Conservation (phyloP, 2,113 vertebrate species). For the Archilochus colubris region DNA sequence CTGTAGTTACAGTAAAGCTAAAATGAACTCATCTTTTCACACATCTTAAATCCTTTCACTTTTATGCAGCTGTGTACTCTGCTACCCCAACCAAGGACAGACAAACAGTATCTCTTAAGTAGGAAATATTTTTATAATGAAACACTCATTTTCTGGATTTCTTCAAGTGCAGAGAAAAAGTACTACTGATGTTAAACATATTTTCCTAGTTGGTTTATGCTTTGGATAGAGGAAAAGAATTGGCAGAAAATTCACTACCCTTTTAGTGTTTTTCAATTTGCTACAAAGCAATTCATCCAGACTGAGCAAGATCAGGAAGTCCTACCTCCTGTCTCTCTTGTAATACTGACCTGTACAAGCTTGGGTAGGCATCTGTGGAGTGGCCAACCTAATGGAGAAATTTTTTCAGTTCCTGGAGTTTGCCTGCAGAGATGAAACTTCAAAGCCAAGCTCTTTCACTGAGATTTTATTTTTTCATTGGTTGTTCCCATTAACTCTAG, state of each 20-base stretch:
- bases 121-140: slow-evolving; percentile 60
- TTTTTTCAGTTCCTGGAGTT: not conserved
- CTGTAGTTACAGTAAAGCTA: slow-evolving; percentile 35
- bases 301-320: not conserved
- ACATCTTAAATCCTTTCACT: slow-evolving; percentile 62
- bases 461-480: not conserved
- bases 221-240: slow-evolving; percentile 1
- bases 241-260: slow-evolving; percentile 37
- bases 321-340: not conserved
- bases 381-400: not conserved
- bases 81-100: slow-evolving; percentile 11
- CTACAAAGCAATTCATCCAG: not conserved
- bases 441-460: not conserved
- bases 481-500: not conserved
- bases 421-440: not conserved
- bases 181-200: slow-evolving; percentile 24
- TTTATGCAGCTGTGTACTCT: slow-evolving; percentile 44
- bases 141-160: slow-evolving; percentile 62
- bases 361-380: not conserved
- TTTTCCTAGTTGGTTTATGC: slow-evolving; percentile 50
- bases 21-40: slow-evolving; percentile 50
- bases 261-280: not conserved
- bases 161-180: slow-evolving; percentile 17
- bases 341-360: not conserved
- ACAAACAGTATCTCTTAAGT: slow-evolving; percentile 41